phyloP scores from a whole-genome alignment of 2,113 vertebrate genomes.

The Sylvia atricapilla region DNA sequence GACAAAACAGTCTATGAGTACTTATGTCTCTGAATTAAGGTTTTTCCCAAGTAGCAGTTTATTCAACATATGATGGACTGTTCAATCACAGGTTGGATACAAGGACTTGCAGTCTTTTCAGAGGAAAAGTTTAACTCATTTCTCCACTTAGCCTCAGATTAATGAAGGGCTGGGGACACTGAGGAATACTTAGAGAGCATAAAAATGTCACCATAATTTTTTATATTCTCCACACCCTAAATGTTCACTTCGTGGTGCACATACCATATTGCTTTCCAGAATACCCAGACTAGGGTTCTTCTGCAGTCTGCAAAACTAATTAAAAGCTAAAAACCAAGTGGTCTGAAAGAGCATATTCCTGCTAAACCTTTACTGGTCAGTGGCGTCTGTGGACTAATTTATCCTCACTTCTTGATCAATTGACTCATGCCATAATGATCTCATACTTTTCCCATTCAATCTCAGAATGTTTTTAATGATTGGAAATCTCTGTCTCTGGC shows the following conservation, averaged over 20 bases:
- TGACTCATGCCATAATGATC: background rate
- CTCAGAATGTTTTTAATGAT: background rate
- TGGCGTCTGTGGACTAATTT: background rate
- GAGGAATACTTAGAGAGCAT: background rate
- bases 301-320: background rate
- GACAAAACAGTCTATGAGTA: background rate
- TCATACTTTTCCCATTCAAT: background rate
- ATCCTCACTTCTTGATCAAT: background rate
- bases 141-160: background rate
- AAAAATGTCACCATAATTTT: background rate
- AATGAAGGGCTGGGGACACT: background rate
- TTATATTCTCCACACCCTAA: background rate
- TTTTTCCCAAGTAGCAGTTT: background rate
- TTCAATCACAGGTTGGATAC: background rate
- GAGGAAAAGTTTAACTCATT: background rate
- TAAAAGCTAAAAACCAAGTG: background rate
- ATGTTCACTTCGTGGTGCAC: background rate
- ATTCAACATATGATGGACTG: background rate
- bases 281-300: background rate
- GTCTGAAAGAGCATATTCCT: background rate
- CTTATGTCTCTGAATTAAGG: background rate
- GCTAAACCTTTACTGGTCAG: background rate
- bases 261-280: background rate
- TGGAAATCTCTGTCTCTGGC: background rate
- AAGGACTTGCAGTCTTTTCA: background rate